Percentiles rank a stretch among this genome's conserved stretches.
These are phyloP conservation scores for Oryctes rhinoceros DNA, from an alignment of 1,140 invertebrate species.

Conservation along the genomic window DNA sequence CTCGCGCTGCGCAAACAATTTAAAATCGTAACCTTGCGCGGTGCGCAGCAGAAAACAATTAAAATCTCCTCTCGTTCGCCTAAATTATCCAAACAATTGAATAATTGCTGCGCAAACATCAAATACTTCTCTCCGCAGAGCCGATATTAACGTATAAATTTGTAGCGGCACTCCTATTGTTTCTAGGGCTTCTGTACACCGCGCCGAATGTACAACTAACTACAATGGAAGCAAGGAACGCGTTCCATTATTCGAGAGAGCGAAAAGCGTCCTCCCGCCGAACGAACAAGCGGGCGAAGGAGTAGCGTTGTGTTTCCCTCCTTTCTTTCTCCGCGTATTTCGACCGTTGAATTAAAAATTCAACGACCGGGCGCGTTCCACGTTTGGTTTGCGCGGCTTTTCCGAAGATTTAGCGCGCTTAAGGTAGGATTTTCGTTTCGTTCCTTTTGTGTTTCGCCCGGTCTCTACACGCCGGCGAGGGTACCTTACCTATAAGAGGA, in stretches of 20 bases:
- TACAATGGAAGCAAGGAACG: background rate
- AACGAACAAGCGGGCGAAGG: background rate
- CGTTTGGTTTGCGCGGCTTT: constrained; percentile 22
- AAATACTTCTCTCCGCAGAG: constrained; percentile 26
- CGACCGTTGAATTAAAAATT: constrained; percentile 33
- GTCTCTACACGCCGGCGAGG: background rate
- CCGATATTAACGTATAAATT: constrained; percentile 27
- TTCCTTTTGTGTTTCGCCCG: background rate
- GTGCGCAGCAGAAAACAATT: constrained; percentile 2
- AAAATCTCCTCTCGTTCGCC: constrained; percentile 1
- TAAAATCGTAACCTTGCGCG: background rate
- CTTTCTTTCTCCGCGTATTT: background rate
- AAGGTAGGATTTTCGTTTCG: constrained; percentile 27
- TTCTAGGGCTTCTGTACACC: background rate
- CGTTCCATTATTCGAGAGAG: background rate
- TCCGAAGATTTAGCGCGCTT: constrained; percentile 29
- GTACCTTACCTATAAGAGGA: background rate
- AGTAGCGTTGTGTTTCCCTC: background rate
- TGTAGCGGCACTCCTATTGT: background rate
- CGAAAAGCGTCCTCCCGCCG: background rate
- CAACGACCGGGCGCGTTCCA: constrained; percentile 7
- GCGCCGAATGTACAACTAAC: background rate
- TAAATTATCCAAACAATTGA: constrained; percentile 27
- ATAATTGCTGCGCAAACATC: constrained; percentile 32
- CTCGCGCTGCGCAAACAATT: background rate